Conservation (phyloP, 2,888 invertebrate species). For the Sphinx pinastri region DNA sequence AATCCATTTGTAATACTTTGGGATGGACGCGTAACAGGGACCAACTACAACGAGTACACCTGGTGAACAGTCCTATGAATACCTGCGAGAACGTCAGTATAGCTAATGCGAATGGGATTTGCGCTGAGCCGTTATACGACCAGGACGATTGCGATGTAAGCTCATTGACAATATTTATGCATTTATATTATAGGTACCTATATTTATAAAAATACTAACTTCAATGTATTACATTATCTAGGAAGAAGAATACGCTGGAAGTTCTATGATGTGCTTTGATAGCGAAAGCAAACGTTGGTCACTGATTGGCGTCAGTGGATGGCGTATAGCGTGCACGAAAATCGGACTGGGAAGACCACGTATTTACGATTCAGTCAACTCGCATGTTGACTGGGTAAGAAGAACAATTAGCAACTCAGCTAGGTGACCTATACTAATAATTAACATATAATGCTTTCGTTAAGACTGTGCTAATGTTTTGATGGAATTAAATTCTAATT, state of each 20-base stretch:
- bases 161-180: constrained; percentile 30
- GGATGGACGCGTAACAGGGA: constrained; percentile 94
- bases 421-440: constrained; percentile 61
- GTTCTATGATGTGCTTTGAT: constrained; percentile 92
- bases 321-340: constrained; percentile 93
- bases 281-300: constrained; percentile 90
- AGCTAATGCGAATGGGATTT: constrained; percentile 91
- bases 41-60: constrained; percentile 91
- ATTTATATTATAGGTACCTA: background rate
- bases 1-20: constrained; percentile 89
- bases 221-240: constrained; percentile 56
- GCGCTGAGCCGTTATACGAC: constrained; percentile 91
- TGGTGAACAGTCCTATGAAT: constrained; percentile 90
- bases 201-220: constrained; percentile 12
- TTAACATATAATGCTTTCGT: constrained; percentile 17
- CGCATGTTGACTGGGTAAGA: constrained; percentile 93
- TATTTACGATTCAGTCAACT: constrained; percentile 91
- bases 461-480: constrained; percentile 26
- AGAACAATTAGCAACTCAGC: constrained; percentile 86
- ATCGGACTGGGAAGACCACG: constrained; percentile 90
- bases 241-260: constrained; percentile 95
- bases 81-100: constrained; percentile 94
- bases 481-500: constrained; percentile 15
- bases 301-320: constrained; percentile 90
- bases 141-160: constrained; percentile 93